phyloP scores from a whole-genome alignment of 2,113 vertebrate species.

The Riparia riparia region DNA sequence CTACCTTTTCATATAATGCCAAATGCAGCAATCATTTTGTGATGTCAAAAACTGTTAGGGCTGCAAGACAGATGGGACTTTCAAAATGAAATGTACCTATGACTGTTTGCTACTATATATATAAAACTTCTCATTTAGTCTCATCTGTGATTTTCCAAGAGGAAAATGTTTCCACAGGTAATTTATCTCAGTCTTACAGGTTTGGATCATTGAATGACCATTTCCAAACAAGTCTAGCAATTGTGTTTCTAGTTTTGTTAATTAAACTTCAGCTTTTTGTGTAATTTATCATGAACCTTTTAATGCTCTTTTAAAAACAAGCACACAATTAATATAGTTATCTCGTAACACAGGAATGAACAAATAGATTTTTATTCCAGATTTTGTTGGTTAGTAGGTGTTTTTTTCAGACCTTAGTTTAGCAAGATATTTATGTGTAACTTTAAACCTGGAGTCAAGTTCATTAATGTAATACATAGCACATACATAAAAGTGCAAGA shows the following conservation, averaged over 20 bases:
- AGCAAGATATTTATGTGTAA: neutral
- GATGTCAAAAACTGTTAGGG: slow-evolving; percentile 78
- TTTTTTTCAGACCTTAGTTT: neutral
- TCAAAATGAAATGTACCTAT: slow-evolving; percentile 86
- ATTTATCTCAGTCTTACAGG: slow-evolving; percentile 80
- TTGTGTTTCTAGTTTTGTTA: slow-evolving; percentile 58
- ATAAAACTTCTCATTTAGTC: slow-evolving; percentile 85
- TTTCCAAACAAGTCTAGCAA: slow-evolving; percentile 59
- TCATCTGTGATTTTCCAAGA: slow-evolving; percentile 85
- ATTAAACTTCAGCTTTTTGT: slow-evolving; percentile 12
- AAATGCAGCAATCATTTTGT: slow-evolving; percentile 72
- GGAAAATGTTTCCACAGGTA: slow-evolving; percentile 77
- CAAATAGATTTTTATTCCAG: neutral
- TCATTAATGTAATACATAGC: neutral
- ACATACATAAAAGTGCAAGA: neutral
- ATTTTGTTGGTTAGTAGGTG: neutral
- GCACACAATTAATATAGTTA: neutral
- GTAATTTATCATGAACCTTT: neutral
- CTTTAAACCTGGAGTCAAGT: neutral
- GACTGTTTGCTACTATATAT: slow-evolving; percentile 85
- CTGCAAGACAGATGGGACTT: slow-evolving; percentile 83
- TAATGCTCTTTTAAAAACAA: neutral
- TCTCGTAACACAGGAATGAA: neutral
- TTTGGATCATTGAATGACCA: slow-evolving; percentile 75
- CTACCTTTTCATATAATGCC: slow-evolving; percentile 49